These are phyloP conservation scores for Epizoanthus ramosus DNA, from an alignment of 92 coral and sea anemone species.

Conservation along the genomic window DNA sequence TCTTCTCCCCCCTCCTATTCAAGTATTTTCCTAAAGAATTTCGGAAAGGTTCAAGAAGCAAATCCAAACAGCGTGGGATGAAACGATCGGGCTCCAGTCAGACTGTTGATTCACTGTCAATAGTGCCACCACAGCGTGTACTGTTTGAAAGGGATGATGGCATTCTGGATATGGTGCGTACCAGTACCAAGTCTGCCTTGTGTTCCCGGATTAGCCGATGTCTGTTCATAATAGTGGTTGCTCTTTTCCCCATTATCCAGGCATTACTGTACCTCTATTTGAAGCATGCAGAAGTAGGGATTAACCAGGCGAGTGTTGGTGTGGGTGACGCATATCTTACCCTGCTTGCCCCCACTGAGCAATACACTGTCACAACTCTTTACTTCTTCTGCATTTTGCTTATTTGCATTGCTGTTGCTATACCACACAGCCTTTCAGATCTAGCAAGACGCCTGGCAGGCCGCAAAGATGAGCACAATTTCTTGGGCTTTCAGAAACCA, in stretches of 20 bases:
- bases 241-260: slow-evolving; percentile 80
- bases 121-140: slow-evolving; percentile 48
- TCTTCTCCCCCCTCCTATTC: slow-evolving; percentile 83
- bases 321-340: slow-evolving; percentile 87
- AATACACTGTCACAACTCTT: slow-evolving; percentile 57
- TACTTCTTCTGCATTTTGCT: slow-evolving; percentile 84
- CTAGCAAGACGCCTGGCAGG: slow-evolving; percentile 92
- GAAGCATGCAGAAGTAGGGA: slow-evolving; percentile 73
- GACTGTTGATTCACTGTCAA: slow-evolving; percentile 53
- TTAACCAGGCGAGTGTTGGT: slow-evolving; percentile 59
- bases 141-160: slow-evolving; percentile 74
- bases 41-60: slow-evolving; percentile 58
- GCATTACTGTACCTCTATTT: slow-evolving; percentile 65
- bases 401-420: slow-evolving; percentile 85
- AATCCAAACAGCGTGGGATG: slow-evolving; percentile 46
- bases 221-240: slow-evolving; percentile 73
- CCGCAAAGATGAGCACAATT: slow-evolving; percentile 79
- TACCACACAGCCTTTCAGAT: slow-evolving; percentile 92
- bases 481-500: slow-evolving; percentile 90
- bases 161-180: slow-evolving; percentile 65
- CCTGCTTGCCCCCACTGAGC: slow-evolving; percentile 57
- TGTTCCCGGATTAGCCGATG: slow-evolving; percentile 92
- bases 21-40: slow-evolving; percentile 93
- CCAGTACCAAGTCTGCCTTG: slow-evolving; percentile 67
- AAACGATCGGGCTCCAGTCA: slow-evolving; percentile 54